Conservation (phyloP, 2,797 vertebrate species). For the Buphagus erythrorhynchus region DNA sequence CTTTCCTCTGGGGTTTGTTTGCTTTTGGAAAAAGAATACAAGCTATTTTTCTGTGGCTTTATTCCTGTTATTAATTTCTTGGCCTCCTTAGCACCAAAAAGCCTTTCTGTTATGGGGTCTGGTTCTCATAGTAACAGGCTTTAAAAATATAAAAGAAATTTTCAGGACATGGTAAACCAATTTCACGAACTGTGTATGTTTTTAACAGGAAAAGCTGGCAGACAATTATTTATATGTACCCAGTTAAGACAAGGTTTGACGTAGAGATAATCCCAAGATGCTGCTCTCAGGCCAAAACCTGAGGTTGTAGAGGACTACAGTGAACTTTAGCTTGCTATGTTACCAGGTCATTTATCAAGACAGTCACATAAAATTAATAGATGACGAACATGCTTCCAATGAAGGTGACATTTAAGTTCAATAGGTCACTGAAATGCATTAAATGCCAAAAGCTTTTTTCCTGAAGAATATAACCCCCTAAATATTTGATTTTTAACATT, state of each 20-base stretch:
- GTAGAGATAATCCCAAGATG: not conserved
- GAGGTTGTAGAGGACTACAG: not conserved
- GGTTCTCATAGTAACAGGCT: constrained; percentile 25
- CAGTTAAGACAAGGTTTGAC: not conserved
- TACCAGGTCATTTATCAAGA: not conserved
- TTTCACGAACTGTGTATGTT: not conserved
- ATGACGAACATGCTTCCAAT: not conserved
- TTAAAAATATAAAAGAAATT: constrained; percentile 42
- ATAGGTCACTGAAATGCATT: not conserved
- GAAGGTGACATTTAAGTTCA: not conserved
- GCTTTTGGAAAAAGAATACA: not conserved
- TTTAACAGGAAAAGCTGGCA: not conserved
- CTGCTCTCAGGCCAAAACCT: not conserved
- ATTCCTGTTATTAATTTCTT: not conserved
- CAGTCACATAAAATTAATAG: not conserved
- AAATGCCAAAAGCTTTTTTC: not conserved
- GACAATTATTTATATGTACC: not conserved
- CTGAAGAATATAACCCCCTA: not conserved
- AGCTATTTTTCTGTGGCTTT: not conserved
- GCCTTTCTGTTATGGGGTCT: constrained; percentile 2
- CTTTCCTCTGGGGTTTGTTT: not conserved
- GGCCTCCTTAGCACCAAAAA: not conserved
- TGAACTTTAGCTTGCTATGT: not conserved
- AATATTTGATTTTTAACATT: not conserved
- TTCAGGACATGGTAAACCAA: constrained; percentile 26